Percentiles rank a stretch among this genome's conserved stretches.
Conservation (phyloP, 2,113 vertebrate genomes). For the Platysteira castanea region DNA sequence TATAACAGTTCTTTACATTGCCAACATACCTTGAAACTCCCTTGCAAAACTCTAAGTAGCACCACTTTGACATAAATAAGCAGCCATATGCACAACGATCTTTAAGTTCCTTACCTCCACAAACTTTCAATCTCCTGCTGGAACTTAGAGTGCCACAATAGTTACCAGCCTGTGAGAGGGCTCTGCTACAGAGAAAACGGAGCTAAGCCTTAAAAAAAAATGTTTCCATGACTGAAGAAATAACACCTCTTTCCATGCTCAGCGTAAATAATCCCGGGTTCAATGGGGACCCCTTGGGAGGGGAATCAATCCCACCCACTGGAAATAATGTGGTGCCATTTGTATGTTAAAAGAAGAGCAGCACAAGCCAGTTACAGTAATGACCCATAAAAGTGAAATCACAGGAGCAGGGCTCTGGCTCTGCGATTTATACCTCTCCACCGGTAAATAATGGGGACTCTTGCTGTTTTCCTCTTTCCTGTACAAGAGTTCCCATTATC, state of each 20-base stretch:
- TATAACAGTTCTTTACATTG: background rate
- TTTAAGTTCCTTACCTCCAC: background rate
- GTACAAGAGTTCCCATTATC: background rate
- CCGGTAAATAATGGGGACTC: conserved; percentile 17
- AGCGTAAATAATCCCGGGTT: background rate
- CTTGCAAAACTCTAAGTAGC: background rate
- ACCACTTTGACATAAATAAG: background rate
- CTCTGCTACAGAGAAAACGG: background rate
- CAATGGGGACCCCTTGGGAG: background rate
- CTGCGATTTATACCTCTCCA: conserved; percentile 10
- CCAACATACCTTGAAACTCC: background rate
- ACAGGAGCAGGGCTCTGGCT: background rate
- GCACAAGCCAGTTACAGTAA: background rate
- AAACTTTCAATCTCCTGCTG: background rate
- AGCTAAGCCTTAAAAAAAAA: background rate
- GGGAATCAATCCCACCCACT: background rate
- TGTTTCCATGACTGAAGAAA: background rate
- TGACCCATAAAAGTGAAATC: background rate
- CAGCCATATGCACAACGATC: background rate
- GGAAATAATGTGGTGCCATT: background rate
- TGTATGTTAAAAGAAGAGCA: background rate
- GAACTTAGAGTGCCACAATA: background rate
- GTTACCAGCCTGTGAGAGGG: background rate
- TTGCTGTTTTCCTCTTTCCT: background rate
- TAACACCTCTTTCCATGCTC: background rate